These are phyloP conservation scores for Taurulus bubalis DNA, from an alignment of 2,113 vertebrate genomes.

Conservation along the genomic window DNA sequence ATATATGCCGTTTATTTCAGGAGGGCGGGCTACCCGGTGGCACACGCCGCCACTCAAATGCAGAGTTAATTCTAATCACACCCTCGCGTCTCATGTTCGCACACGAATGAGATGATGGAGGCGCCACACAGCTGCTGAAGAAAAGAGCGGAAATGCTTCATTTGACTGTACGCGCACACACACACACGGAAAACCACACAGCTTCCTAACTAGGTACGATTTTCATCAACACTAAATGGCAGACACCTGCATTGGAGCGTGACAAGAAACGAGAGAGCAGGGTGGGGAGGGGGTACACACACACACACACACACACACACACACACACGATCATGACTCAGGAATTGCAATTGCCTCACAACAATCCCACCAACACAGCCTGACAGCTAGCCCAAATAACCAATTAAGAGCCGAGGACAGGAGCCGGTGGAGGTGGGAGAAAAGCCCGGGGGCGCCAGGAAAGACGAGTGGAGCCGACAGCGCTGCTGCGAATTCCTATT, in stretches of 20 bases:
- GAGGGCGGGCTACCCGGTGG: slow-evolving; percentile 19
- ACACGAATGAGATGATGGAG: slow-evolving; percentile 2
- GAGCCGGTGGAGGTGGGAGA: slow-evolving; percentile 60
- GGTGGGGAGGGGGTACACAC: background rate
- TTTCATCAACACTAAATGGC: slow-evolving; percentile 48
- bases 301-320: background rate
- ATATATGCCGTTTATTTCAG: slow-evolving; percentile 54
- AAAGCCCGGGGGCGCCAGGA: slow-evolving; percentile 27
- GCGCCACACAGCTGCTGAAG: background rate
- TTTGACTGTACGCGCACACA: slow-evolving; percentile 1
- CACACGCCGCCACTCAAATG: slow-evolving; percentile 32
- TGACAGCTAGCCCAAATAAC: slow-evolving; percentile 74
- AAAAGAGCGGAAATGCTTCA: background rate
- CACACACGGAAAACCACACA: background rate
- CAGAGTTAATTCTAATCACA: slow-evolving; percentile 57
- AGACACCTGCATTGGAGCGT: slow-evolving; percentile 41
- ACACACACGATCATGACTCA: slow-evolving; percentile 54
- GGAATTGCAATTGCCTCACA: slow-evolving; percentile 58
- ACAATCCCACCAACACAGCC: slow-evolving; percentile 62
- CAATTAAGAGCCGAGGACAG: slow-evolving; percentile 72
- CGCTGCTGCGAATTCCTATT: slow-evolving; percentile 40
- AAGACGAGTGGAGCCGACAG: slow-evolving; percentile 53
- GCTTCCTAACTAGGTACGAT: slow-evolving; percentile 15
- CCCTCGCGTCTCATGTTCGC: slow-evolving; percentile 13
- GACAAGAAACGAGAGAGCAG: slow-evolving; percentile 32